These are phyloP conservation scores for Setipinna tenuifilis DNA, from an alignment of 2,797 vertebrate genomes.

Conservation along the genomic window DNA sequence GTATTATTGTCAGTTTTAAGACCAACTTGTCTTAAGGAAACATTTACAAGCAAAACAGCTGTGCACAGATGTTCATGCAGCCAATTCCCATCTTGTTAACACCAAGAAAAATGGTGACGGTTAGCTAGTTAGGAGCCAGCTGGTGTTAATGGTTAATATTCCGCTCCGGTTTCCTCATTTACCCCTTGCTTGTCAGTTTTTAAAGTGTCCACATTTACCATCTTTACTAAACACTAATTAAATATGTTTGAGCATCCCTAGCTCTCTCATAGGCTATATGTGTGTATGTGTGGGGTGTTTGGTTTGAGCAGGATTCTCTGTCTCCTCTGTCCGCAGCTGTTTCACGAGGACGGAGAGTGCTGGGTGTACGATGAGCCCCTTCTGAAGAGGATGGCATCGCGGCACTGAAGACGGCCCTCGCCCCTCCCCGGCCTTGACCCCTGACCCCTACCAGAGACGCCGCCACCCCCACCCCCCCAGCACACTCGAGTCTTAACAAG, in stretches of 20 bases:
- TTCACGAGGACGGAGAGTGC: slow-evolving; percentile 98
- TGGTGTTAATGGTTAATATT: too few species aligned
- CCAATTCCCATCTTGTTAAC: too few species aligned
- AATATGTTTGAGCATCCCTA: background rate
- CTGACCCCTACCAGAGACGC: background rate
- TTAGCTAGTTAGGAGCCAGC: too few species aligned
- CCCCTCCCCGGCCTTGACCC: background rate
- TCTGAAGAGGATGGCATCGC: slow-evolving; percentile 87
- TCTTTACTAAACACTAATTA: background rate
- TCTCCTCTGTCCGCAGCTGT: slow-evolving; percentile 78
- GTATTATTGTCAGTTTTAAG: background rate
- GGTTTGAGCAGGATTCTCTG: slow-evolving; percentile 40
- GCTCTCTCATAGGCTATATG: too few species aligned
- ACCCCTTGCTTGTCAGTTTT: background rate
- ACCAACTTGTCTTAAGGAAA: background rate
- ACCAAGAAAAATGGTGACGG: too few species aligned
- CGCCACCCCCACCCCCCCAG: slow-evolving; percentile 32
- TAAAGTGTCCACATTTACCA: background rate
- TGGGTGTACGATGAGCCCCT: slow-evolving; percentile 98
- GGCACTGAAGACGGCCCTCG: slow-evolving; percentile 74
- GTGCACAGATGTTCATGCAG: background rate
- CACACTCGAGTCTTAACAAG: slow-evolving; percentile 78
- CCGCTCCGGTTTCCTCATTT: background rate
- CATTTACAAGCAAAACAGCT: background rate
- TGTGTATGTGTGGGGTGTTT: background rate